These are phyloP conservation scores for Typhlichthys eigenmanni DNA, from an alignment of 2,797 vertebrate species.

Conservation along the genomic window DNA sequence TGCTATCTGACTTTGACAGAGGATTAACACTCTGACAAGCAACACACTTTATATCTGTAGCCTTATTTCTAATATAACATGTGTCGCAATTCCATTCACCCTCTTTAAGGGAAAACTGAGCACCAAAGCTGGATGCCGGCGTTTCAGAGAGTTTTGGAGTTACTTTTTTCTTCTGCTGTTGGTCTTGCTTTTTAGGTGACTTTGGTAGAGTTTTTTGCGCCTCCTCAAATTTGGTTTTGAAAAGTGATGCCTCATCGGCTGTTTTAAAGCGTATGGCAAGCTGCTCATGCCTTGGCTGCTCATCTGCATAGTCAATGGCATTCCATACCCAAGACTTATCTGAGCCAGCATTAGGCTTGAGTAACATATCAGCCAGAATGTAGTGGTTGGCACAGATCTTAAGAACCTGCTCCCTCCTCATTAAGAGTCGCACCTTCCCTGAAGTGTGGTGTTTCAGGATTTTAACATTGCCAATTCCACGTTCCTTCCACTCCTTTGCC, in stretches of 20 bases:
- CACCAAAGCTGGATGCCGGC: slow-evolving; percentile 56
- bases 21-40: slow-evolving; percentile 82
- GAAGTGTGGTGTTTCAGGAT: slow-evolving; percentile 90
- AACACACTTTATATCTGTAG: slow-evolving; percentile 72
- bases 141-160: slow-evolving; percentile 32
- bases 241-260: slow-evolving; percentile 88
- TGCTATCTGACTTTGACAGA: slow-evolving; percentile 53
- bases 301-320: slow-evolving; percentile 95
- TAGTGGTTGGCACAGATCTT: slow-evolving; percentile 99
- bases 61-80: slow-evolving; percentile 82
- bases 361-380: slow-evolving; percentile 90
- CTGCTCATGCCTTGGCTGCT: slow-evolving; percentile 90
- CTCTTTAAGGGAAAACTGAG: slow-evolving; percentile 81
- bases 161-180: slow-evolving; percentile 64
- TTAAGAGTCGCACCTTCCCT: slow-evolving; percentile 93
- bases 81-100: slow-evolving; percentile 85
- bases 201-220: slow-evolving; percentile 78
- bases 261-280: slow-evolving; percentile 98
- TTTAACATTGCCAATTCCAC: slow-evolving; percentile 93
- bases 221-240: slow-evolving; percentile 93
- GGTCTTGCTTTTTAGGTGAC: slow-evolving; percentile 48
- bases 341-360: slow-evolving; percentile 90
- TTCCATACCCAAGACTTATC: slow-evolving; percentile 98
- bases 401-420: slow-evolving; percentile 96
- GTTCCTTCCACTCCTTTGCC: slow-evolving; percentile 96